A percentile compares a stretch with the other conserved stretches of the same genome.
These are phyloP conservation scores for Halcyon chelicuti DNA, from an alignment of 2,797 vertebrate species.

Conservation along the genomic window DNA sequence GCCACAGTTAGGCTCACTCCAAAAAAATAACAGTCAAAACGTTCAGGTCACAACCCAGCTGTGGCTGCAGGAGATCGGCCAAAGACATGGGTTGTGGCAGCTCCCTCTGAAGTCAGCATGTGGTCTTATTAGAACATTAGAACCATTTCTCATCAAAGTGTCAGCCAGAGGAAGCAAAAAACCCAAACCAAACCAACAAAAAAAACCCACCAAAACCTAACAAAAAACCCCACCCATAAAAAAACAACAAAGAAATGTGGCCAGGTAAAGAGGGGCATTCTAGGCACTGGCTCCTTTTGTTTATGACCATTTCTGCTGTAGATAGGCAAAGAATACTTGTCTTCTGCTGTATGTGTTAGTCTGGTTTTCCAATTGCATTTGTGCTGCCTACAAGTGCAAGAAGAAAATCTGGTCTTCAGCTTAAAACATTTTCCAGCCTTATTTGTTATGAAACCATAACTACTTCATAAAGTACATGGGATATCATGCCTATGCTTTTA, in stretches of 20 bases:
- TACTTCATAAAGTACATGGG: background rate
- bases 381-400: background rate
- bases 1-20: background rate
- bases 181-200: too few species aligned
- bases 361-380: background rate
- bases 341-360: background rate
- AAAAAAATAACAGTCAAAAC: background rate
- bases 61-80: background rate
- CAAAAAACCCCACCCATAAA: too few species aligned
- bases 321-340: background rate
- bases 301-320: background rate
- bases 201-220: too few species aligned
- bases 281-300: background rate
- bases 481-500: background rate
- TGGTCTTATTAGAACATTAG: background rate
- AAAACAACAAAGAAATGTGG: background rate
- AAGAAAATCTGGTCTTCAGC: background rate
- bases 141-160: background rate
- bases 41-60: background rate
- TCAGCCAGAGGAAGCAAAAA: background rate
- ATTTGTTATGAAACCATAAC: background rate
- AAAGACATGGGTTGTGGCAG: background rate
- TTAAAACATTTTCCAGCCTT: background rate
- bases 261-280: background rate
- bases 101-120: conserved; percentile 14